Conservation (phyloP, 2,797 vertebrate genomes). For the Leptoclinus maculatus region DNA sequence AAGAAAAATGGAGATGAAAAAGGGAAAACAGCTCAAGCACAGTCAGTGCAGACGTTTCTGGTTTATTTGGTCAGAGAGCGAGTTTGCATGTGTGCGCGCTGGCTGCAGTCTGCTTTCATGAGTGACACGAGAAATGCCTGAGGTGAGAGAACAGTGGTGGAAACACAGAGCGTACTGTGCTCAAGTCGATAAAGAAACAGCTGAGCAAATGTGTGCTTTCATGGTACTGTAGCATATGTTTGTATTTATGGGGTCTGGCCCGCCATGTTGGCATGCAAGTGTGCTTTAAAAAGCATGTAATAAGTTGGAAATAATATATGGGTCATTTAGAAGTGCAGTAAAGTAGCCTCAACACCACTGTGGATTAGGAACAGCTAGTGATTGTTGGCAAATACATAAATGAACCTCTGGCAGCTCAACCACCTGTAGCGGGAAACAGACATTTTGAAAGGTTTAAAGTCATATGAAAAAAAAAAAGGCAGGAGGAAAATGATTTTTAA, state of each 20-base stretch:
- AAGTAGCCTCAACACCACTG: not conserved
- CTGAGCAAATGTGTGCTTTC: constrained; percentile 37
- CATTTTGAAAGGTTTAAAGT: constrained; percentile 2
- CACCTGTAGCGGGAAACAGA: constrained; percentile 24
- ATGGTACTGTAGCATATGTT: constrained; percentile 11
- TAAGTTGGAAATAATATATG: constrained; percentile 23
- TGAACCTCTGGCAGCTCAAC: constrained; percentile 1
- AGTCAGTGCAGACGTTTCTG: constrained; percentile 26
- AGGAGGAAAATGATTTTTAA: not conserved
- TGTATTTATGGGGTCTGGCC: constrained; percentile 22
- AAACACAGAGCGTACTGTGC: constrained; percentile 55
- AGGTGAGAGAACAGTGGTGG: constrained; percentile 37
- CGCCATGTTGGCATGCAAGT: constrained; percentile 8
- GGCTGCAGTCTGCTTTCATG: constrained; percentile 29
- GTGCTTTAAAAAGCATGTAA: constrained; percentile 24
- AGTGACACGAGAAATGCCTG: constrained; percentile 60
- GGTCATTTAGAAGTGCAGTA: constrained; percentile 18
- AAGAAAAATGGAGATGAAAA: not conserved
- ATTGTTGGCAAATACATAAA: constrained; percentile 6
- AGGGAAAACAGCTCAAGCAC: constrained; percentile 5
- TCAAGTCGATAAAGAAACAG: constrained; percentile 42
- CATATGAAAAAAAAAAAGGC: not conserved
- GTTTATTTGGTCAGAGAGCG: constrained; percentile 30
- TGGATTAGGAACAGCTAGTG: not conserved
- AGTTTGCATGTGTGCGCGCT: not conserved